Percentiles rank a stretch among this genome's conserved stretches.
These are phyloP conservation scores for Galemys pyrenaicus DNA, from an alignment of 2,113 vertebrate genomes.

Conservation along the genomic window DNA sequence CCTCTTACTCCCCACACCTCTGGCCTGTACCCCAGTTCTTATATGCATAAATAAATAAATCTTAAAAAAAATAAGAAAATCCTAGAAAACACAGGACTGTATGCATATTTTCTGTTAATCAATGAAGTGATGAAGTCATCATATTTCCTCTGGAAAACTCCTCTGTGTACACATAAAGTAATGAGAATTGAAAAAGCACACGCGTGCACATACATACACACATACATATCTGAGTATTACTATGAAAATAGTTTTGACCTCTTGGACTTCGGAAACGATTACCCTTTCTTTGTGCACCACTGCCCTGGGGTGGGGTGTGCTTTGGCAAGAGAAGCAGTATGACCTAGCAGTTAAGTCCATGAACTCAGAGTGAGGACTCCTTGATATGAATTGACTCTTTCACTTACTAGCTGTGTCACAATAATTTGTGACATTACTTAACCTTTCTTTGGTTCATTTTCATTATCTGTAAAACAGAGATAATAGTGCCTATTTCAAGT, in stretches of 20 bases:
- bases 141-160: neutral
- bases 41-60: no score
- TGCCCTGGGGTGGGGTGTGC: neutral
- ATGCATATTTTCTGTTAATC: neutral
- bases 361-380: neutral
- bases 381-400: neutral
- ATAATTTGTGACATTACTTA: neutral
- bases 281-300: neutral
- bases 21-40: no score
- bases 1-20: no score
- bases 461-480: neutral
- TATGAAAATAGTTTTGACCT: conserved; percentile 14
- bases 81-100: neutral
- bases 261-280: neutral
- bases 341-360: neutral
- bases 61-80: no score
- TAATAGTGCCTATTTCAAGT: neutral
- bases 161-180: neutral
- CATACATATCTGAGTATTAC: neutral
- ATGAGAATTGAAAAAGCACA: neutral
- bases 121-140: neutral
- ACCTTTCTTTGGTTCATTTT: conserved; percentile 17
- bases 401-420: neutral
- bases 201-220: neutral
- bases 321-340: neutral